phyloP scores from a whole-genome alignment of 2,888 invertebrate genomes.

The Tetragonisca angustula region DNA sequence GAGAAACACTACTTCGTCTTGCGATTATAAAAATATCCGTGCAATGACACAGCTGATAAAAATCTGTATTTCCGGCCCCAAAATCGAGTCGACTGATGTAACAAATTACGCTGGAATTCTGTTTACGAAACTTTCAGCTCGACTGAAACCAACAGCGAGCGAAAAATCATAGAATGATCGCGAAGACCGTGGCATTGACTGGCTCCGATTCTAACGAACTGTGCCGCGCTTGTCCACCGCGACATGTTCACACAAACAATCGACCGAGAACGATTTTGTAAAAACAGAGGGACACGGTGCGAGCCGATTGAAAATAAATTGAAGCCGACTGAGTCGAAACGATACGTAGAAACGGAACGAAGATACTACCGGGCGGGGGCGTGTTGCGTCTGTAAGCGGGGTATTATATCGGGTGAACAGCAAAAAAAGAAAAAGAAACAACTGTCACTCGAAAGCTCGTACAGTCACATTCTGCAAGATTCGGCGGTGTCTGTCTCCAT shows the following conservation, averaged over 20 bases:
- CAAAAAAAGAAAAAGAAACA: constrained; percentile 61
- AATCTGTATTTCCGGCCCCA: no score
- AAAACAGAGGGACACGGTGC: neutral
- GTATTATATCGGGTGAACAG: constrained; percentile 74
- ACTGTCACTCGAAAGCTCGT: constrained; percentile 78
- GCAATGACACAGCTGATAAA: no score
- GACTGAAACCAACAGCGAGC: no score
- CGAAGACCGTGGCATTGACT: no score
- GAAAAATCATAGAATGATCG: no score
- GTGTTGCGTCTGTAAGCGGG: constrained; percentile 70
- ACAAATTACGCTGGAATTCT: no score
- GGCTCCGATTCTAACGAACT: no score
- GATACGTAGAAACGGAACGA: constrained; percentile 19
- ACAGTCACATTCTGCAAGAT: constrained; percentile 81
- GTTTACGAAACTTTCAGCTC: no score
- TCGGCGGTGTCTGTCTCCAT: constrained; percentile 63
- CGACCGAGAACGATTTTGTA: neutral
- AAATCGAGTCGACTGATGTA: no score
- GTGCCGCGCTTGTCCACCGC: neutral
- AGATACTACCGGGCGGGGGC: constrained; percentile 48
- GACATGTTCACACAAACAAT: neutral
- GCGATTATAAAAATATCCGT: no score
- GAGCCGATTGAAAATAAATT: neutral
- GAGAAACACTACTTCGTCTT: no score
- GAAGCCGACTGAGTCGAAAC: no score